Percentiles rank a stretch among this genome's conserved stretches.
These are phyloP conservation scores for Ennomos erosarius DNA, from an alignment of 2,888 invertebrate genomes.

Conservation along the genomic window DNA sequence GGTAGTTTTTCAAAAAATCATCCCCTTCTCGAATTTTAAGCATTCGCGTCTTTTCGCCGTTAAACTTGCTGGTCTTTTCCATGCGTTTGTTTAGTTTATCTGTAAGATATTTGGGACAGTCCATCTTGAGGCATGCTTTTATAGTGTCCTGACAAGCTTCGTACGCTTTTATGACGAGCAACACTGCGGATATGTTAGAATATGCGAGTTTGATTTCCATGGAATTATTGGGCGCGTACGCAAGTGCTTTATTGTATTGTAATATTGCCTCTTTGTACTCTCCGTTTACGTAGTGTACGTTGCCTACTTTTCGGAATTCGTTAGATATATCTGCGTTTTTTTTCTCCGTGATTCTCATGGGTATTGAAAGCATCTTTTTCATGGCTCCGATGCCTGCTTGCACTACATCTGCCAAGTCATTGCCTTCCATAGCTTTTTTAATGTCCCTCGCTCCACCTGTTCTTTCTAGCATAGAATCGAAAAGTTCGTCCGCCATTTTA, in stretches of 20 bases:
- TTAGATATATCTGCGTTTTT: slow-evolving; percentile 13
- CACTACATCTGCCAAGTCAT: slow-evolving; percentile 22
- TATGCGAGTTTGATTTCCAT: slow-evolving; percentile 21
- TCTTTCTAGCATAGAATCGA: not conserved
- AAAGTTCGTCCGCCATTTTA: no score
- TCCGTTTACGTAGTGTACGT: slow-evolving; percentile 6
- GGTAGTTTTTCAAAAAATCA: not conserved
- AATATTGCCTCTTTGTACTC: slow-evolving; percentile 9
- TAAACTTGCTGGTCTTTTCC: not conserved
- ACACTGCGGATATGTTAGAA: slow-evolving; percentile 25
- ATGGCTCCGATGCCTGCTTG: slow-evolving; percentile 4
- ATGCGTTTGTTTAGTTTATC: slow-evolving; percentile 16
- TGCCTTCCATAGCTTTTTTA: slow-evolving; percentile 20
- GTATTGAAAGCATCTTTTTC: not conserved
- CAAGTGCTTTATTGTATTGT: slow-evolving; percentile 25
- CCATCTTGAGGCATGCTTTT: not conserved
- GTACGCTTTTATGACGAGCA: slow-evolving; percentile 19
- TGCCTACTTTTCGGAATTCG: slow-evolving; percentile 8
- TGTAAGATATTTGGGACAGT: slow-evolving; percentile 4
- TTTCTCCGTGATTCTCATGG: not conserved
- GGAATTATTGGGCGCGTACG: slow-evolving; percentile 17
- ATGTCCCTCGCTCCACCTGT: slow-evolving; percentile 6
- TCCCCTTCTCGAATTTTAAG: not conserved
- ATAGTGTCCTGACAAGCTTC: slow-evolving; percentile 20
- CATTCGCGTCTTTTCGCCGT: not conserved